Base-by-base conservation (phyloP, 2,888 invertebrate species). In the Notodonta ziczac region DNA sequence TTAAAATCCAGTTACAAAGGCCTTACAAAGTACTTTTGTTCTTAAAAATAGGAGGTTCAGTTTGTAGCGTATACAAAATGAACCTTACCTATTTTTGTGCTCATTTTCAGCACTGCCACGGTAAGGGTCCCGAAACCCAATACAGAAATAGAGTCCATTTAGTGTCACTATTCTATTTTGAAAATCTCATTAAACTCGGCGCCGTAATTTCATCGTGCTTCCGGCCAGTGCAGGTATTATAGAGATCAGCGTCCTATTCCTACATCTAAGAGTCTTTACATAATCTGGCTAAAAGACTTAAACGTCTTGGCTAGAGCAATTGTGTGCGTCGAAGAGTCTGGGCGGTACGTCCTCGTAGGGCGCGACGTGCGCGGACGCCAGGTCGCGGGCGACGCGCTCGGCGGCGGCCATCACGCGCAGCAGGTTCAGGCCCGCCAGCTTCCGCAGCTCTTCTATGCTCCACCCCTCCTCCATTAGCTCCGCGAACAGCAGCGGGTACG, bases 391-490 rank as follows among this genome's bases (percentile, higher is more conserved):
- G n/a, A 97, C 94, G 76, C 94, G 94, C 83, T 97, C 97, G 0
- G 96, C 97, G 44, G 95, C 95, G 61, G 91, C 91, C 82, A 96
- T 91, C 39, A 97, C 97, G 51, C 97, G 94, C 59, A 97, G 88
- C 69, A 97, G 95, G 85, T 97, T 97, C 60, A 96, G 91, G 0
- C 97, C 97, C 0, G 97, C 97, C 70, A 97, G 86, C 82, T 97
- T 97, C 62, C 96, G 96, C 65, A 97, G 90, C 77, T 97, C 97
- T 57, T 97, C 96, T 73, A 96, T 95, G 58, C 95, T 95, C 97
- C 97, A 97, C n/a, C 97, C 96, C 39, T 96, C 96, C 57, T 95
- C 96, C 81, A 97, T 95, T 40, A 97, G 90, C 83, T 97, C 97
- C 6, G 97, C 97, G 83, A 97, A 97, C 40, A 97, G 92, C 10